Base-by-base conservation (phyloP, 2,888 invertebrate species). In the Cataglyphis rosenhaueri region DNA sequence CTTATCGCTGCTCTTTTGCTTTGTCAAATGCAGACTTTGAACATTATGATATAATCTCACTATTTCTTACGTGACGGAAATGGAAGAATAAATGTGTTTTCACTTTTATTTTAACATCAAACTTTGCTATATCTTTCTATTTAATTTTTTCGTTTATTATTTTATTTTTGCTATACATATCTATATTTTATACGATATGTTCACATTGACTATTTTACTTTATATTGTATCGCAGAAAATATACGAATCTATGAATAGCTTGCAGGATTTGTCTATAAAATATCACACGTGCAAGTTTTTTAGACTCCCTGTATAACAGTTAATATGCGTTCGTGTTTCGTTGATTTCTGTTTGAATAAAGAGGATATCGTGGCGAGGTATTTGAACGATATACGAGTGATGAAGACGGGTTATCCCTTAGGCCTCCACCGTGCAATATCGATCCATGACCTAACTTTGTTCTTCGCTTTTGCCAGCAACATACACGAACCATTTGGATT, bases 361-460 rank as follows among this genome's bases (percentile, higher is more conserved):
- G 21, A 59, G 32, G 44, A 12, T 59, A 12, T 59, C 44, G 76
- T n/a, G 38, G 3, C n/a, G 21, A 21, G 29, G 29, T 12, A n/a
- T 57, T 41, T 21, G 68, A 64, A 64, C 75, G 48, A 62, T 32
- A 10, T 8, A 55, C 35, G 38, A 38, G 55, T n/a, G 38, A 21
- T 44, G 52, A 35, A 78, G 6, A 32, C 10, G 59, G 32, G 12
- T 76, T 38, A 41, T 70, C 59, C 41, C 70, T 59, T 35, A 25
- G 59, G 59, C 70, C 15, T 35, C 66, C 44, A 44, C 52, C 41
- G 57, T 78, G 44, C 44, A 44, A 78, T 61, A 78, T 68, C 35
- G 78, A 78, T 70, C 70, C 59, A 10, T 59, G 70, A 78, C 78
- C 78, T 59, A 78, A 78, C 70, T 59, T 78, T 61, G 70, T 78